phyloP scores from a whole-genome alignment of 2,888 invertebrate species.

The Caenorhabditis sp. region DNA sequence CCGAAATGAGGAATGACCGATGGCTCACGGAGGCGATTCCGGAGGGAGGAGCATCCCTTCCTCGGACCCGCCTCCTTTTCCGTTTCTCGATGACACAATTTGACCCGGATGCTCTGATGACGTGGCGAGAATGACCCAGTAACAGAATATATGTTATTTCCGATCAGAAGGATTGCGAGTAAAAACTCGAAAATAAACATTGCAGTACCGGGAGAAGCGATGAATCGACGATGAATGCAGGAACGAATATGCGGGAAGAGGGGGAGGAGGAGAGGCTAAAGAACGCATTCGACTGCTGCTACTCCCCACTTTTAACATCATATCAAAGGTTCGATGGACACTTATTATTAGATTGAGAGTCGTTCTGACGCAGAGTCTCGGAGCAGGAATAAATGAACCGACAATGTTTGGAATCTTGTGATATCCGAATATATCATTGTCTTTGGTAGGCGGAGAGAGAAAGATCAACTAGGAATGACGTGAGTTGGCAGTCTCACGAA shows the following conservation, averaged over 20 bases:
- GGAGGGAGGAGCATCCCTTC: conserved; percentile 27
- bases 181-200: conserved; percentile 26
- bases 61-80: conserved; percentile 1
- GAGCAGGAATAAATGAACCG: not conserved
- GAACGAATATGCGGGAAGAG: not conserved
- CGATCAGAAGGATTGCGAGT: conserved; percentile 20
- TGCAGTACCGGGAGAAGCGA: not conserved
- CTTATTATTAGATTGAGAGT: conserved; percentile 28
- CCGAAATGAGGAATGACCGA: conserved; percentile 13
- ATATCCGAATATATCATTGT: not conserved
- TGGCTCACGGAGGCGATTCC: conserved; percentile 6
- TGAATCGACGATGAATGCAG: not conserved
- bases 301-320: not conserved
- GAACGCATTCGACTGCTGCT: too few relatives aligned
- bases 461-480: not conserved
- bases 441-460: not conserved
- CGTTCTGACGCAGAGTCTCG: not conserved
- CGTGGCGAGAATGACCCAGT: conserved; percentile 31
- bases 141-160: conserved; percentile 49
- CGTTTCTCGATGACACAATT: conserved; percentile 18
- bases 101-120: conserved; percentile 35
- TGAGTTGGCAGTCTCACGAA: conserved; percentile 4
- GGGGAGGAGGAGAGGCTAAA: not conserved
- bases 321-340: conserved; percentile 13
- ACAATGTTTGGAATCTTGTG: not conserved